Percentiles rank a stretch among this genome's conserved stretches.
Evolutionary conservation across 1,140 invertebrate species (phyloP).

Genomic region (Thaumatotibia leucotreta): DNA sequence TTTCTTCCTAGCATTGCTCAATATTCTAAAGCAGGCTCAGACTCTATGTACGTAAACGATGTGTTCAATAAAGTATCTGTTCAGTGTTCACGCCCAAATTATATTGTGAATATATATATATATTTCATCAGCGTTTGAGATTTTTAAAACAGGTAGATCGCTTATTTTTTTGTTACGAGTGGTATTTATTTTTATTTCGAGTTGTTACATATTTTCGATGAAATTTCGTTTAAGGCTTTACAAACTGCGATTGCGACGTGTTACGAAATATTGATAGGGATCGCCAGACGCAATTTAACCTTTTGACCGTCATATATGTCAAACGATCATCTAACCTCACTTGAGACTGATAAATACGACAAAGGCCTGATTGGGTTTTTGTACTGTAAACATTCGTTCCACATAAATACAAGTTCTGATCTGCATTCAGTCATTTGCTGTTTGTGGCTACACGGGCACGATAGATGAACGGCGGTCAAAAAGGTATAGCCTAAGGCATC

Average conservation of each 20-base stretch:
- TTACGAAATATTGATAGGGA: neutral
- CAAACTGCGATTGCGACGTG: neutral
- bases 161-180: neutral
- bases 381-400: too few relatives aligned
- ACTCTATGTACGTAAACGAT: conserved; percentile 43
- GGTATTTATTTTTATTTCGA: conserved; percentile 15
- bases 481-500: too few relatives aligned
- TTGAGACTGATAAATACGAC: too few relatives aligned
- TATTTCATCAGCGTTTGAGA: conserved; percentile 37
- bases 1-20: neutral
- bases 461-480: too few relatives aligned
- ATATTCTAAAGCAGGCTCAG: conserved; percentile 36
- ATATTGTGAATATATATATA: conserved; percentile 33
- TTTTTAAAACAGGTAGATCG: conserved; percentile 34
- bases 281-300: too few relatives aligned
- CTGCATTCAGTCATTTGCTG: too few relatives aligned
- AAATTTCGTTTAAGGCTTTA: neutral
- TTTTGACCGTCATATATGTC: too few relatives aligned
- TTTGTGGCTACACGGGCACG: too few relatives aligned
- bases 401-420: too few relatives aligned
- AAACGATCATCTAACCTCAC: too few relatives aligned
- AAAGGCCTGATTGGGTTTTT: too few relatives aligned
- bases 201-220: conserved; percentile 8
- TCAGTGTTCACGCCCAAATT: conserved; percentile 39
- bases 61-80: conserved; percentile 48